Evolutionary conservation across 2,797 vertebrate species (phyloP).

Genomic region (Fringilla coelebs): DNA sequence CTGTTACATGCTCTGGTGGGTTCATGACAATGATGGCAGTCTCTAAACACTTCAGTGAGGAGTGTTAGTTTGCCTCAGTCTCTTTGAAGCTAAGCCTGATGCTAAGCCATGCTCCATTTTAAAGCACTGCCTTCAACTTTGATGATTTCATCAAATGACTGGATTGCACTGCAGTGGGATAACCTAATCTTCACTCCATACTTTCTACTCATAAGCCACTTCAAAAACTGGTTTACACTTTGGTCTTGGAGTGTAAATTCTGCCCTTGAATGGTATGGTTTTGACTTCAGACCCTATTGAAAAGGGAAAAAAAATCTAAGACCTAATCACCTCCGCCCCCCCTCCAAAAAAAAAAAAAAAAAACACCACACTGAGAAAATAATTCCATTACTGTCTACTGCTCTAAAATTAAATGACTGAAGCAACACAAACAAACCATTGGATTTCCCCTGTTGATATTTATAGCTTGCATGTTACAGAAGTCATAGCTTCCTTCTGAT

Average conservation of each 20-base stretch:
- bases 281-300: background rate
- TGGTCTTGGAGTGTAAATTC: background rate
- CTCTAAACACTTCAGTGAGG: background rate
- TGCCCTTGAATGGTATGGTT: background rate
- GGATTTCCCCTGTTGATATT: background rate
- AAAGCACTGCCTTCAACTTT: background rate
- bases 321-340: background rate
- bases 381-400: background rate
- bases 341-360: background rate
- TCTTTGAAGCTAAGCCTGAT: background rate
- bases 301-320: background rate
- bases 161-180: background rate
- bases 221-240: background rate
- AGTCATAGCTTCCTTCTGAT: background rate
- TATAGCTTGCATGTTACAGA: background rate
- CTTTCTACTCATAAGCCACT: background rate
- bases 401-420: background rate
- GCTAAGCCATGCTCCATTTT: background rate
- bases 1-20: fast-evolving
- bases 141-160: background rate
- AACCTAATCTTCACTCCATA: background rate
- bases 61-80: background rate
- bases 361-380: background rate
- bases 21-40: background rate
- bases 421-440: background rate